Evolutionary conservation across 2,888 invertebrate genomes (phyloP), one percentile per base, ranked within the genome.

Genomic region (Hypsopygia costalis): DNA sequence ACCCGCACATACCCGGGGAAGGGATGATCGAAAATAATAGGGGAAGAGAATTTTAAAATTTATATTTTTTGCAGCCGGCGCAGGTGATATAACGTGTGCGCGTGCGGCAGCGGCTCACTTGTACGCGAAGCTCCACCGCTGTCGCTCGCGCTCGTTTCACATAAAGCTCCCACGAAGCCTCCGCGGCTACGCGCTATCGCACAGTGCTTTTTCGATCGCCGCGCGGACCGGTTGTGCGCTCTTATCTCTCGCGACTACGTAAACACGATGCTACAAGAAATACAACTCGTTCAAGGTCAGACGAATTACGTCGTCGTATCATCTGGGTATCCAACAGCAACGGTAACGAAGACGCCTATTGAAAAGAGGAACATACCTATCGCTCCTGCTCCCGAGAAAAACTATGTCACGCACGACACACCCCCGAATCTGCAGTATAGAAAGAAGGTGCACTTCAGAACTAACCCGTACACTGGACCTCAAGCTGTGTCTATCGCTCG

Each of bases 401-500:
- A 90, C 53, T 89, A 85, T 53, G 85, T 85, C 9, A 86, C 81
- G 36, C 90, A 89, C 53, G 90, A 89, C 47, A 81, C 88, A 1
- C 88, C 89, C 11, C 91, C 92, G 43, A 82, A 81, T 53, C 69
- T 91, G 48, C 87, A 92, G 47, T 94, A 94, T 71, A 92, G 94
- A 62, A 90, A 94, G 59, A 93, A 94, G 78, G 93, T 94, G 62
- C 94, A 93, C 70, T 93, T 93, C 62, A 90, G 90, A 52, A 92
- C 92, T 1, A 90, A 91, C 40, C 86, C 87, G 20, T 87, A 87
- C 59, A 87, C 92, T 0, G 91, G 91, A 53, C 93, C 94, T 54
- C 96, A 95, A 65, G 93, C 95, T 46, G 95, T 94, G 4, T 95
- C 97, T 1, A 97, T 97, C 30, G 96, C 96, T 0, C 89, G 97